These are phyloP conservation scores for Mamestra configurata DNA, from an alignment of 1,140 invertebrate genomes.

Conservation along the genomic window DNA sequence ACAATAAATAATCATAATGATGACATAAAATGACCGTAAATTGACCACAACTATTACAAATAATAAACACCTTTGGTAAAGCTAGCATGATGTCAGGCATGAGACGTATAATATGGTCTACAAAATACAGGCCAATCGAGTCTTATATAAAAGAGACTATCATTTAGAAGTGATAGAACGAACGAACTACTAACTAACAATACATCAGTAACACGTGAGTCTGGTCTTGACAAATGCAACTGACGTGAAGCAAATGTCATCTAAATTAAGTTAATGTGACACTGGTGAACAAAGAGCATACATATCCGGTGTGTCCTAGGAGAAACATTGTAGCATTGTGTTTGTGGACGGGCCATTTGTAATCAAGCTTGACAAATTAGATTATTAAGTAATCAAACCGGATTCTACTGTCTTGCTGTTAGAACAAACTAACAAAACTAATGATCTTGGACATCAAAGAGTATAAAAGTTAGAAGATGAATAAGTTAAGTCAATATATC, in stretches of 20 bases:
- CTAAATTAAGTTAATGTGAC: constrained; percentile 53
- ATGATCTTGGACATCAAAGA: constrained; percentile 39
- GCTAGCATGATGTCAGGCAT: neutral
- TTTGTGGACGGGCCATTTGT: constrained; percentile 55
- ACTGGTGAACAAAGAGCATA: constrained; percentile 52
- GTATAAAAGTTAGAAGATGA: constrained; percentile 14
- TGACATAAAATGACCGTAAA: constrained; percentile 11
- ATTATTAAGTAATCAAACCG: constrained; percentile 54
- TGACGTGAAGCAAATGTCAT: constrained; percentile 24
- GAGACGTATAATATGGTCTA: no score
- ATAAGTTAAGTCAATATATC: constrained; percentile 40
- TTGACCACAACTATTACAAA: neutral
- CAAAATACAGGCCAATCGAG: no score
- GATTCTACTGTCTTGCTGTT: constrained; percentile 16
- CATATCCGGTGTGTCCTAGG: constrained; percentile 53
- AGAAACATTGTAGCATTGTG: constrained; percentile 63
- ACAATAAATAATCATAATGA: constrained; percentile 4
- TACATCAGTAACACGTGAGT: no score
- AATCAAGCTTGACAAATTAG: constrained; percentile 61
- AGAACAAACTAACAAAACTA: constrained; percentile 3
- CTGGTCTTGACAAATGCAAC: neutral
- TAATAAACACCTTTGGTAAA: constrained; percentile 2
- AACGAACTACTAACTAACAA: no score
- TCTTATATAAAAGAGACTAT: no score
- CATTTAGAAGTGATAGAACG: no score